Percentiles rank a stretch among this genome's conserved stretches.
Evolutionary conservation across 2,888 invertebrate genomes (phyloP).

Genomic region (Chymomyza fuscimana): DNA sequence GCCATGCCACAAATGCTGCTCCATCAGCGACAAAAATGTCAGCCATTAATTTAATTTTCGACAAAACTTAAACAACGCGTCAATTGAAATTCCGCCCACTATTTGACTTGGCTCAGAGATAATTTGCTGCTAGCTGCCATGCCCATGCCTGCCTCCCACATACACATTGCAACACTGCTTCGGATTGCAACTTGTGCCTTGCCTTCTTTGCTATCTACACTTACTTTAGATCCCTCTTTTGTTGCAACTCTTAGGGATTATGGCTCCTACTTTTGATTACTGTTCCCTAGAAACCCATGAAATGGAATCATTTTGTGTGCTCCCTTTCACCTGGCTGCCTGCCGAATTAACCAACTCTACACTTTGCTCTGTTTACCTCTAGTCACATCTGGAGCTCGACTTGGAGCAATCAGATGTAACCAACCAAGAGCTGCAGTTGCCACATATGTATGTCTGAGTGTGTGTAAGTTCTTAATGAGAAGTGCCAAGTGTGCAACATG

Average conservation of each 20-base stretch:
- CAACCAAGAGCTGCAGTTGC: too few relatives aligned
- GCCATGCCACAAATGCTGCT: conserved; percentile 8
- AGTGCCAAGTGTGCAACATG: too few relatives aligned
- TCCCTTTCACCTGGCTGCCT: too few relatives aligned
- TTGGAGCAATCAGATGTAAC: too few relatives aligned
- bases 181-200: too few relatives aligned
- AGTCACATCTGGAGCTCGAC: too few relatives aligned
- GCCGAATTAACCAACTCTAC: too few relatives aligned
- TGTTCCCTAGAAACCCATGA: background rate
- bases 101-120: conserved; percentile 35
- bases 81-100: conserved; percentile 45
- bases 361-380: too few relatives aligned
- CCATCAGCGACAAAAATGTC: conserved; percentile 10
- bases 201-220: background rate
- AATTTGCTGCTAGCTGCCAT: conserved; percentile 1
- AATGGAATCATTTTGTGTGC: too few relatives aligned
- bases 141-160: background rate
- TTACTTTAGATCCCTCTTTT: background rate
- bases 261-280: background rate
- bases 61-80: conserved; percentile 30
- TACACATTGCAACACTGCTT: background rate
- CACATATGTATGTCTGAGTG: too few relatives aligned
- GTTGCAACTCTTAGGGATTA: background rate
- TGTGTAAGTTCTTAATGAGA: too few relatives aligned
- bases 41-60: conserved; percentile 17